Evolutionary conservation across 2,797 vertebrate genomes (phyloP), one percentile per base, ranked within the genome.

Genomic region (Bufotes viridis): DNA sequence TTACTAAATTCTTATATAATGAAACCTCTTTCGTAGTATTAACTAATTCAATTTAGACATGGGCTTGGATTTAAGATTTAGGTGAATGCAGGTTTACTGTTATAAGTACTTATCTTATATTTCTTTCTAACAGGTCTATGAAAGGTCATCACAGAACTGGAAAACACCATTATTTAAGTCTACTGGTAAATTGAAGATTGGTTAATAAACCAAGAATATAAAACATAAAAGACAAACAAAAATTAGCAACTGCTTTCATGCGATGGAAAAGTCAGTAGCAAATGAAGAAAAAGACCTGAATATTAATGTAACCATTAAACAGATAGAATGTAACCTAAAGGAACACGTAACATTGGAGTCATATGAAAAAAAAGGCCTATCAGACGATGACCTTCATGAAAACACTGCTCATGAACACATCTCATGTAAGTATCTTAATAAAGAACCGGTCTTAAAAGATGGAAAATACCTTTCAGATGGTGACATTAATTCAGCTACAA

Each of bases 71-170:
- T 81, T 49, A 61, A 42, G 18, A 49, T 65, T 14, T 67, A 17
- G 34, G 34, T 42, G 12, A 67, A 65, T 65, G 34, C 11, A 17
- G 42, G 11, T 14, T 49, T 65, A 81, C 57, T 14, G 14, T 13
- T 6, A 4, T 60, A 42, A 81, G 18, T 34, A 81, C 58, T 81
- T 49, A 63, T 12, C 8, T 67, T 81, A 29, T 81, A 63, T 81
- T 81, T 81, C 61, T 67, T 81, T 81, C 42, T 49, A 49, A 81
- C 60, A 81, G 80, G 80, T 65, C 55, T 67, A n/a, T 81, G 79
- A 63, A 61, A 81, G 34, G 34, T 51, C 42, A n/a, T 24, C 34
- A 67, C 42, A 0, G 42, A 65, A 51, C 61, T 67, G 22, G 80
- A 81, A 65, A 22, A 65, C 22, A 17, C 26, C 20, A n/a, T 42